phyloP scores from a whole-genome alignment of 2,797 vertebrate species.

The Allobates femoralis region DNA sequence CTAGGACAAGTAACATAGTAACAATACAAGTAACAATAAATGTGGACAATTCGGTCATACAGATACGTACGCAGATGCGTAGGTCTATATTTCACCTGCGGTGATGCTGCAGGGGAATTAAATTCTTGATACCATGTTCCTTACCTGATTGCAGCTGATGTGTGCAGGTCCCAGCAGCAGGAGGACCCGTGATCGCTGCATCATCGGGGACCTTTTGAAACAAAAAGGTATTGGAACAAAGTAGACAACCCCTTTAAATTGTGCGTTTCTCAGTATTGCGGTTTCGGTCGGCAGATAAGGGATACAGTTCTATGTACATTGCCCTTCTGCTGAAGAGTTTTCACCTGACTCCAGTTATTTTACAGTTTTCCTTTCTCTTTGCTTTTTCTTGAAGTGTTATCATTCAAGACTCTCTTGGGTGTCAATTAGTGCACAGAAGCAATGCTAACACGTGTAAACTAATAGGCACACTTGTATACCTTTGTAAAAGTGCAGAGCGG shows the following conservation, averaged over 20 bases:
- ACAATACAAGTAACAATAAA: too few species aligned
- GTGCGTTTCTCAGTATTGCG: not conserved
- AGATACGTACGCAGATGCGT: too few species aligned
- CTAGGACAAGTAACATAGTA: too few species aligned
- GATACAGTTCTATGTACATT: not conserved
- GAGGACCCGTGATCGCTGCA: not conserved
- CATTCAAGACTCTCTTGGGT: conserved; percentile 10
- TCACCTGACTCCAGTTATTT: not conserved
- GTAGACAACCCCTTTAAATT: not conserved
- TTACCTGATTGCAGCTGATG: not conserved
- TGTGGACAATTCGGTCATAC: too few species aligned
- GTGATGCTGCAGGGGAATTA: too few species aligned
- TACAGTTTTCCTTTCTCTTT: conserved; percentile 24
- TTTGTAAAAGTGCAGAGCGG: not conserved
- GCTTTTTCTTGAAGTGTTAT: conserved; percentile 1
- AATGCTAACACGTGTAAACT: conserved; percentile 37
- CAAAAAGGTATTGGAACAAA: not conserved
- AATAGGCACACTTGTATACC: conserved; percentile 7
- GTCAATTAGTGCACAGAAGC: conserved; percentile 23
- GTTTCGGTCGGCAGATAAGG: not conserved
- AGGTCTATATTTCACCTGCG: too few species aligned
- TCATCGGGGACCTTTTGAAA: not conserved
- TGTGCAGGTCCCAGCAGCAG: not conserved
- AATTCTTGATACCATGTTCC: too few species aligned
- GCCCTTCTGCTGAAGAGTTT: not conserved